Conservation (phyloP, 1,140 invertebrate species). For the Zaprionus capensis region DNA sequence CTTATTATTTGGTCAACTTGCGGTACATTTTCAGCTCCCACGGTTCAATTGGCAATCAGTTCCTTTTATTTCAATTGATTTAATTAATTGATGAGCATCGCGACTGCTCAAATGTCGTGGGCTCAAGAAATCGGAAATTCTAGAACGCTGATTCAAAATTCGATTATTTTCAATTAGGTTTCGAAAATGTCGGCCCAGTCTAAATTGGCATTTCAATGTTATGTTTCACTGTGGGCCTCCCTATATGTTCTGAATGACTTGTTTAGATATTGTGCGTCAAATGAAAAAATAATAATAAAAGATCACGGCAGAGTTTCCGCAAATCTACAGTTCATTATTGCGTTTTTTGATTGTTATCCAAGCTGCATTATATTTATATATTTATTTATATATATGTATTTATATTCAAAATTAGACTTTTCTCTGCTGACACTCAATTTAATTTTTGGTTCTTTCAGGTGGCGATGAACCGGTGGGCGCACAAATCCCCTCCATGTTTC, state of each 20-base stretch:
- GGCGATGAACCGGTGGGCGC: conserved; percentile 92
- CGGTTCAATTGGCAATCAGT: conserved; percentile 55
- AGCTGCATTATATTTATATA: background rate
- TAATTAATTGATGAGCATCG: conserved; percentile 57
- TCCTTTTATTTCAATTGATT: conserved; percentile 66
- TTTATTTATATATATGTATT: too few species aligned
- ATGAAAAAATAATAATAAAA: background rate
- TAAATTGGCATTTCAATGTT: conserved; percentile 5
- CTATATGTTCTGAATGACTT: background rate
- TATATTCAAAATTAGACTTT: background rate
- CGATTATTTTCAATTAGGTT: conserved; percentile 1
- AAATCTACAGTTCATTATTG: background rate
- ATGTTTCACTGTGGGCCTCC: background rate
- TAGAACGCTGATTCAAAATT: conserved; percentile 59
- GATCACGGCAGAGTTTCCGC: background rate
- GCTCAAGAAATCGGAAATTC: conserved; percentile 56
- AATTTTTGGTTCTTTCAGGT: conserved; percentile 80
- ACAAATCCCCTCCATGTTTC: conserved; percentile 93
- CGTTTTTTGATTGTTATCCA: background rate
- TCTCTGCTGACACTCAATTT: background rate
- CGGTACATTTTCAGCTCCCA: conserved; percentile 59
- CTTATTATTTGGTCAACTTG: conserved; percentile 56
- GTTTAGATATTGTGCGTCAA: background rate
- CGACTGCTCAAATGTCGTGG: conserved; percentile 49
- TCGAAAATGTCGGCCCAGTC: conserved; percentile 16